phyloP scores from a whole-genome alignment of 1,140 invertebrate genomes.

The Octopus sinensis region DNA sequence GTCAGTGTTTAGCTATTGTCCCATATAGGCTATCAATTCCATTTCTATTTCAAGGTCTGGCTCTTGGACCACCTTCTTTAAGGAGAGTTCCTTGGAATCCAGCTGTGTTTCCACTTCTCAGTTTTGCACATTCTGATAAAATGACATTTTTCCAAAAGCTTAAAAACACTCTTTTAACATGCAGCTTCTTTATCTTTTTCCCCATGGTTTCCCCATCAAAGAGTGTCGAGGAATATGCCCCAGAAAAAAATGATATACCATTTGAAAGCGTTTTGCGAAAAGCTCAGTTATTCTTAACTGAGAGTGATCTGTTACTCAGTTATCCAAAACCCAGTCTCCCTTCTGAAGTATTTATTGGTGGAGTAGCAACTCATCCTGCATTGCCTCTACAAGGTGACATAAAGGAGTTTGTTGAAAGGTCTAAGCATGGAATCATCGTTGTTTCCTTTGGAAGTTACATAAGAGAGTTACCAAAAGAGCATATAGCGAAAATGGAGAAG shows the following conservation, averaged over 20 bases:
- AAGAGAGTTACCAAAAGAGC: background rate
- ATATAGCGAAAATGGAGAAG: slow-evolving; percentile 50
- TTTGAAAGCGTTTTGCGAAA: background rate
- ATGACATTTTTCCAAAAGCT: background rate
- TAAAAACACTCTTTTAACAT: background rate
- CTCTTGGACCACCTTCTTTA: background rate
- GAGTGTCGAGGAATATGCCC: background rate
- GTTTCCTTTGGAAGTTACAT: slow-evolving; percentile 28
- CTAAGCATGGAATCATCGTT: slow-evolving; percentile 27
- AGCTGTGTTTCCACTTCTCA: background rate
- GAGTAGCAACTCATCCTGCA: slow-evolving; percentile 20
- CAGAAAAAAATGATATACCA: background rate
- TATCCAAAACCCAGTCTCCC: slow-evolving; percentile 19
- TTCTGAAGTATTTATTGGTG: slow-evolving; percentile 20
- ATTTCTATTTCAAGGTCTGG: background rate
- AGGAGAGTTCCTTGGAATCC: background rate
- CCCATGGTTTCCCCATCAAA: background rate
- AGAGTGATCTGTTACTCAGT: slow-evolving; percentile 14
- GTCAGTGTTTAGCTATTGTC: background rate
- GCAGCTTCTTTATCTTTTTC: background rate
- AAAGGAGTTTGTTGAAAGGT: slow-evolving; percentile 15
- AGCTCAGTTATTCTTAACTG: slow-evolving; percentile 17
- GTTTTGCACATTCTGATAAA: background rate
- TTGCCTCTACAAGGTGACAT: slow-evolving; percentile 21
- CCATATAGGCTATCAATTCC: background rate